Conservation (phyloP, 2,797 vertebrate species). For the Phalloptychus januarius region DNA sequence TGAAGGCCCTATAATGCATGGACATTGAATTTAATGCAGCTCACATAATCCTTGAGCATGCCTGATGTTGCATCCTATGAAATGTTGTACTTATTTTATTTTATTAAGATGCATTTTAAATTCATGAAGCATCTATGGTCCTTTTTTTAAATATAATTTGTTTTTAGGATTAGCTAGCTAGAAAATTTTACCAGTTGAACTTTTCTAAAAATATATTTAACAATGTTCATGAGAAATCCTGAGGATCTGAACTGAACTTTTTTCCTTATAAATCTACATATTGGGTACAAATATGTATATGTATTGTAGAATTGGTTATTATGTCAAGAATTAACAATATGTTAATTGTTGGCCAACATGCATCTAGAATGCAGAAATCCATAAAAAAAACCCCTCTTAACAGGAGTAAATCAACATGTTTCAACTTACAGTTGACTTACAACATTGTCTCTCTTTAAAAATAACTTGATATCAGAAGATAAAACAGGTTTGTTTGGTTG, state of each 20-base stretch:
- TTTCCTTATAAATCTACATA: slow-evolving; percentile 32
- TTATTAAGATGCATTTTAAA: not conserved
- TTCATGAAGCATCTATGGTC: not conserved
- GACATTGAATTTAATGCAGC: slow-evolving; percentile 24
- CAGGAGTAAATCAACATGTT: not conserved
- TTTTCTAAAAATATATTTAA: not conserved
- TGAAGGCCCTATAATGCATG: slow-evolving; percentile 36
- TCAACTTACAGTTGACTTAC: not conserved
- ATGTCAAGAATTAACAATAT: too few species aligned
- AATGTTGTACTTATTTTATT: not conserved
- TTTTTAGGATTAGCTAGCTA: not conserved
- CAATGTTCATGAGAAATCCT: not conserved
- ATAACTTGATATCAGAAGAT: not conserved
- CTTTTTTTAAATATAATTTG: not conserved
- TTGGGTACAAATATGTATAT: slow-evolving; percentile 6
- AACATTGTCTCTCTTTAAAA: not conserved
- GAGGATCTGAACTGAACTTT: slow-evolving; percentile 27
- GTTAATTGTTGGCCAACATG: not conserved
- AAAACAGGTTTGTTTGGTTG: not conserved
- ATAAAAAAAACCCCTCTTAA: not conserved
- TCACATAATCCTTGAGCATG: slow-evolving; percentile 25
- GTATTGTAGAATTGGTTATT: not conserved
- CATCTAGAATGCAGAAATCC: not conserved
- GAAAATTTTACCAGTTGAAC: not conserved
- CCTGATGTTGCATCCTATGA: not conserved